Base-by-base conservation (phyloP, 1,140 invertebrate species). In the Ostrea edulis region DNA sequence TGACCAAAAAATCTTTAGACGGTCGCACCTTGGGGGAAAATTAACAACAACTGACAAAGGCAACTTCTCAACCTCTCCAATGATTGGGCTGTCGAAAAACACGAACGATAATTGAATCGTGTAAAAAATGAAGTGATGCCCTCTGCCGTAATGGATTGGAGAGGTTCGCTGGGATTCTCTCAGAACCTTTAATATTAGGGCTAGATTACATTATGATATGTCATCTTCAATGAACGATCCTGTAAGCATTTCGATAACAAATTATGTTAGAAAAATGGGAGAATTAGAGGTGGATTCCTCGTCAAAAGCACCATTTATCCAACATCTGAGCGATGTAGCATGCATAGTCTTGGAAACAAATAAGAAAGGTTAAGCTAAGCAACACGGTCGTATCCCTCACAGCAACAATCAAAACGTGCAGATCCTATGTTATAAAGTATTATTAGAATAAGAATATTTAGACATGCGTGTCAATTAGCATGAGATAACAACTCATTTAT, bases 191-290 rank as follows among this genome's bases (percentile, higher is more conserved):
- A 29, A 77, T 62, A 25, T 35, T 14, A 77, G 68, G 68, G 68
- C 25, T 44, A 77, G 68, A 77, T 77, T 77, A 77, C 25, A 77
- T 77, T 77, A 77, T 29, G 68, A 77, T 14, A 77, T 77, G 68
- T 35, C 68, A 77, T 77, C 68, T 77, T 77, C 68, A 77, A 77
- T 77, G 29, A 77, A 14, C 8, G 68, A 77, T 29, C 68, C 29
- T 77, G 12, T 35, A 77, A 77, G 68, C 12, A 25, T 77, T 35
- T 77, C 25, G 68, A 77, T 77, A 25, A 77, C 68, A 77, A 77
- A 77, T 77, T 35, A 25, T 77, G 68, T 77, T 77, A 29, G 68
- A 22, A 22, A 77, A 35, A 77, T 77, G 68, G 25, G 68, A 25
- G 68, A 77, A 77, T 77, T 77, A 77, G 12, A 22, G 65, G 29